Evolutionary conservation across 2,888 invertebrate genomes (phyloP).

Genomic region (Aquatica leii): DNA sequence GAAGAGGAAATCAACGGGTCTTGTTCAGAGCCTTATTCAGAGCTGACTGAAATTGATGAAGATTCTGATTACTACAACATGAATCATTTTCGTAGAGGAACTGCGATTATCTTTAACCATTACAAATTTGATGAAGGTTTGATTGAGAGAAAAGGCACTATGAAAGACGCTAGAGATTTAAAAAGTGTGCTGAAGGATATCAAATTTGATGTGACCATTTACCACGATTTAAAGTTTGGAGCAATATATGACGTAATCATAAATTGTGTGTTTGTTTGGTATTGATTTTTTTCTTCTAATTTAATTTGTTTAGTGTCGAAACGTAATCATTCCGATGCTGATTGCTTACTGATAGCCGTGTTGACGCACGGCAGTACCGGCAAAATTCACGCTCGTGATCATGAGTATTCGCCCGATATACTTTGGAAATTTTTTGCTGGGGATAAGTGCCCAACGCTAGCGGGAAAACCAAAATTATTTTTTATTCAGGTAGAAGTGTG

Average conservation of each 20-base stretch:
- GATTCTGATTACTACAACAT: conserved; percentile 60
- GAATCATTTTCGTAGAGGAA: conserved; percentile 80
- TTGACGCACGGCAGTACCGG: conserved; percentile 74
- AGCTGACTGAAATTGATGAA: conserved; percentile 6
- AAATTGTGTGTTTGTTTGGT: no score
- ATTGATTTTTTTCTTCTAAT: conserved; percentile 14
- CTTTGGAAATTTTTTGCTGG: conserved; percentile 69
- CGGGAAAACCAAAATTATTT: conserved; percentile 77
- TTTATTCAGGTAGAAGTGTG: conserved; percentile 69
- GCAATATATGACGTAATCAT: conserved; percentile 73
- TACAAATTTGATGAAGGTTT: conserved; percentile 77
- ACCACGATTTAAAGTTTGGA: conserved; percentile 72
- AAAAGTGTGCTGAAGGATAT: conserved; percentile 68
- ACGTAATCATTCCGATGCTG: conserved; percentile 66
- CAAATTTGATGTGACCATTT: conserved; percentile 74
- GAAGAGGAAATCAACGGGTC: no score
- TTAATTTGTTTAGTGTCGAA: conserved; percentile 57
- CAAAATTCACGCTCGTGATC: conserved; percentile 67
- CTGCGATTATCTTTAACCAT: conserved; percentile 90
- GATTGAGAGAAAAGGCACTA: conserved; percentile 82
- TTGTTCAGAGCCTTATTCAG: no score
- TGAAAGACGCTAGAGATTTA: conserved; percentile 81
- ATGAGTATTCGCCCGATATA: conserved; percentile 65
- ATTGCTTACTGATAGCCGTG: conserved; percentile 68
- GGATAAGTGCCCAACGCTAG: conserved; percentile 66